Conservation (phyloP, 23 tunicate genomes). For the Styela clava region DNA sequence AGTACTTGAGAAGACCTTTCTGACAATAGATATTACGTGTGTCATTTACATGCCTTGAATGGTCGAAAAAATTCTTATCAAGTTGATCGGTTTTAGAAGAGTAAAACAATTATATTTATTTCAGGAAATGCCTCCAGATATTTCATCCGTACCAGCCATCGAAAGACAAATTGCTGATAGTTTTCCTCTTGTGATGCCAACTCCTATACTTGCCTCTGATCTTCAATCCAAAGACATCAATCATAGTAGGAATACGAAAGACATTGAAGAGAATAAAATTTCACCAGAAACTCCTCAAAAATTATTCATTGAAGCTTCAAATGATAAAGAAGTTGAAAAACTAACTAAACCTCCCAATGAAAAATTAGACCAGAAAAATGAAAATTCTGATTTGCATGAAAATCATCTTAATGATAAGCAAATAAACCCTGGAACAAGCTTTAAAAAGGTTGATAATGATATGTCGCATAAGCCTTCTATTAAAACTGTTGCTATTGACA, state of each 20-base stretch:
- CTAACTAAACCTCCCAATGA: background rate
- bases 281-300: background rate
- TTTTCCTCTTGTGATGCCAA: background rate
- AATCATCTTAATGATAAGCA: background rate
- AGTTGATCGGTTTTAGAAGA: too few species aligned
- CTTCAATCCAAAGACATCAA: background rate
- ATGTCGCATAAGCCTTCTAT: background rate
- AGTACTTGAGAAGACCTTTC: too few species aligned
- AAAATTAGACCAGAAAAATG: too few species aligned
- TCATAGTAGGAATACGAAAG: background rate
- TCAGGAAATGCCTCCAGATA: slow-evolving; percentile 6
- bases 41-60: too few species aligned
- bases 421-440: background rate
- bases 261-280: background rate
- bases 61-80: slow-evolving; percentile 4
- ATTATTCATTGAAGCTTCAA: background rate
- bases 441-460: background rate
- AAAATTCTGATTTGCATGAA: background rate
- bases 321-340: background rate
- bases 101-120: too few species aligned
- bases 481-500: background rate
- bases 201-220: background rate
- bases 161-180: background rate
- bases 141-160: slow-evolving; percentile 13
- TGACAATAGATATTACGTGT: too few species aligned